Conservation (phyloP, 2,797 vertebrate species). For the Cirrhinus mrigala region DNA sequence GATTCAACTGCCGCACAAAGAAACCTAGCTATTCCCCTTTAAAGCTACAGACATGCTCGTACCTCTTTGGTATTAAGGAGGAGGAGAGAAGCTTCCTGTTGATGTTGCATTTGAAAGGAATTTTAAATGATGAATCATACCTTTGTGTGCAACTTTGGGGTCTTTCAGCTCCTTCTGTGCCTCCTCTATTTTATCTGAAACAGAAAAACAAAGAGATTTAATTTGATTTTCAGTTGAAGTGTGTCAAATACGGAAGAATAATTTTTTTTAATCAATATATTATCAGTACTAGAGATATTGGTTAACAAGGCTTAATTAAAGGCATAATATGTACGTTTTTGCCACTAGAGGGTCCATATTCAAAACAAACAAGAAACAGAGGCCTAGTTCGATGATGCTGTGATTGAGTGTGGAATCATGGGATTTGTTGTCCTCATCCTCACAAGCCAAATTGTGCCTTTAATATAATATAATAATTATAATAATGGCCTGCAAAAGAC, state of each 20-base stretch:
- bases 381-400: no score
- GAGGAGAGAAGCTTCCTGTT: not conserved
- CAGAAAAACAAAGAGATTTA: conserved; percentile 64
- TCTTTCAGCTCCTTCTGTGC: conserved; percentile 97
- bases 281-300: not conserved
- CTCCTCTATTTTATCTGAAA: conserved; percentile 98
- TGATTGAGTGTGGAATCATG: no score
- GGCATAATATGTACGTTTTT: no score
- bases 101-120: conserved; percentile 7
- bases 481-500: conserved; percentile 35
- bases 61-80: not conserved
- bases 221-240: conserved; percentile 16
- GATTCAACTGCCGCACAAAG: conserved; percentile 34
- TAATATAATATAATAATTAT: not conserved
- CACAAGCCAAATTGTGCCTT: no score
- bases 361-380: no score
- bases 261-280: not conserved
- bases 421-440: no score
- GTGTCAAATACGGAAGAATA: not conserved
- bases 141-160: conserved; percentile 90
- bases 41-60: not conserved
- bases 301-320: not conserved
- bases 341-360: no score
- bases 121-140: conserved; percentile 73
- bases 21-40: conserved; percentile 4